Conservation (phyloP, 1,140 invertebrate species). For the Pseudoatta argentina region DNA sequence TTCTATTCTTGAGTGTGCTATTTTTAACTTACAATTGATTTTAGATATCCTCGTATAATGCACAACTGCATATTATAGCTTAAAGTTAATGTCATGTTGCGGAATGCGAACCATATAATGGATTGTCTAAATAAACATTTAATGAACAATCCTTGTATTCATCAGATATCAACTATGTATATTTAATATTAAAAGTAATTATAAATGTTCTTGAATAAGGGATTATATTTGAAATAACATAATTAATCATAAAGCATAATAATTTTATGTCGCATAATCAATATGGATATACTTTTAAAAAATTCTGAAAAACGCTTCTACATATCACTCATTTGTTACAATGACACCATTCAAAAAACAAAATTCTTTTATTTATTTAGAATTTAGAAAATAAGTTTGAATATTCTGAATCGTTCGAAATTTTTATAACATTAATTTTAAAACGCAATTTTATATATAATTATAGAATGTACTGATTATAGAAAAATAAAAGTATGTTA, state of each 20-base stretch:
- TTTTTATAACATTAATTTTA: too few species aligned
- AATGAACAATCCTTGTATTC: not conserved
- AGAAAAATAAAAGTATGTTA: too few species aligned
- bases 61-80: not conserved
- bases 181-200: not conserved
- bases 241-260: conserved; percentile 1
- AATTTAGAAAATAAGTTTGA: too few species aligned
- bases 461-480: too few species aligned
- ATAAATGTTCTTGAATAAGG: not conserved
- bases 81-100: not conserved
- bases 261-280: not conserved
- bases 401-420: too few species aligned
- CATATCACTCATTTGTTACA: too few species aligned
- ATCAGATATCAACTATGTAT: not conserved
- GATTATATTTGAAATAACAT: not conserved
- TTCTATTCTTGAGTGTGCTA: conserved; percentile 12
- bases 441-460: too few species aligned
- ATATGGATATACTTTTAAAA: not conserved
- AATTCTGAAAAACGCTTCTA: not conserved
- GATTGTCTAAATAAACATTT: conserved; percentile 28
- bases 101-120: not conserved
- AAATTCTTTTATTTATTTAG: too few species aligned
- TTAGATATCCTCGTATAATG: conserved; percentile 22
- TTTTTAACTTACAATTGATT: conserved; percentile 37
- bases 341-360: too few species aligned